Percentiles rank a stretch among this genome's conserved stretches.
Evolutionary conservation across 2,888 invertebrate species (phyloP).

Genomic region (Drosophila acutilabella): DNA sequence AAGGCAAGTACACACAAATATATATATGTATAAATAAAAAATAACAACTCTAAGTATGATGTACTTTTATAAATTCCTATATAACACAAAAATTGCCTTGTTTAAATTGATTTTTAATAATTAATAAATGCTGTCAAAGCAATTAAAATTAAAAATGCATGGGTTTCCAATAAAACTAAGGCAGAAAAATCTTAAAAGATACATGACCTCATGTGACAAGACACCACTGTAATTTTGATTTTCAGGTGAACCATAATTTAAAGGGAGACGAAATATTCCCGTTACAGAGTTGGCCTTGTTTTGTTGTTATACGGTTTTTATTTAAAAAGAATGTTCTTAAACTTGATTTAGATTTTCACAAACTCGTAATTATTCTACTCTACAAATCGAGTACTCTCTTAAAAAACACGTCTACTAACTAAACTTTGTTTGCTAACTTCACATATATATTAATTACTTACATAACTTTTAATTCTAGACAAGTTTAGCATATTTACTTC

Average conservation of each 20-base stretch:
- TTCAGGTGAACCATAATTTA: too few species aligned
- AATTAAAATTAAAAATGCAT: constrained; percentile 20
- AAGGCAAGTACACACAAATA: neutral
- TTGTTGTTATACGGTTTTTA: too few species aligned
- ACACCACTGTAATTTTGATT: too few species aligned
- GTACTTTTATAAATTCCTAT: constrained; percentile 6
- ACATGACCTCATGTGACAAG: too few species aligned
- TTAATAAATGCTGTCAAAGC: constrained; percentile 27
- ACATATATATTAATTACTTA: neutral
- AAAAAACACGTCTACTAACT: too few species aligned
- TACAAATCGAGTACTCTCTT: too few species aligned
- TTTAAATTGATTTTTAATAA: constrained; percentile 54
- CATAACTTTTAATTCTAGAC: neutral
- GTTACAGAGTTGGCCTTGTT: too few species aligned
- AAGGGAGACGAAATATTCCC: too few species aligned
- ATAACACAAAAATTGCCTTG: neutral
- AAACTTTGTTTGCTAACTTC: neutral
- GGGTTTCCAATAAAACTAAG: neutral
- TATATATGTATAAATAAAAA: constrained; percentile 10
- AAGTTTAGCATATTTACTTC: too few species aligned
- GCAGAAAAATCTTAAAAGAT: neutral
- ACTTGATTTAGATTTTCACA: too few species aligned
- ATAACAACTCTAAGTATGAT: constrained; percentile 7
- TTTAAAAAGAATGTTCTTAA: too few species aligned
- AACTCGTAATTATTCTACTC: too few species aligned